A percentile compares a stretch with the other conserved stretches of the same genome.
phyloP scores from a whole-genome alignment of 53 echinoderm and acorn worm species.

The Patiria pectinifera region DNA sequence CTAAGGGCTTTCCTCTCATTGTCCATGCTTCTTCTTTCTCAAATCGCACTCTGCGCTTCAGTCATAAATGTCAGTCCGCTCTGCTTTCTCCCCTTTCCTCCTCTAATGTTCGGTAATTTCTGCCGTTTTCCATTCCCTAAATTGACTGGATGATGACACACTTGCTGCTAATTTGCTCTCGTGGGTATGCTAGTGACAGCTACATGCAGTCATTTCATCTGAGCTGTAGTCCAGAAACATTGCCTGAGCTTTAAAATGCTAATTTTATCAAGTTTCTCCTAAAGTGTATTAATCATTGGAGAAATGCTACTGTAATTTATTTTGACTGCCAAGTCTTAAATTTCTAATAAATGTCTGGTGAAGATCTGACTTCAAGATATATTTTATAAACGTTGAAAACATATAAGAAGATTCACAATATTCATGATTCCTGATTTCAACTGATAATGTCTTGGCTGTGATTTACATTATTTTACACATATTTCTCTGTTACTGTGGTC shows the following conservation, averaged over 20 bases:
- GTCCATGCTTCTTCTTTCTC: conserved; percentile 25
- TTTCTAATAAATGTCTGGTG: not conserved
- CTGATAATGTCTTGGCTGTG: too few relatives aligned
- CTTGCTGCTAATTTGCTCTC: conserved; percentile 49
- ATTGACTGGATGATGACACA: conserved; percentile 51
- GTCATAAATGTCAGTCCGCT: conserved; percentile 52
- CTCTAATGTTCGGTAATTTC: conserved; percentile 63
- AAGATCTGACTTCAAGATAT: not conserved
- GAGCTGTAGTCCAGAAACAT: conserved; percentile 24
- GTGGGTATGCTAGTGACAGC: conserved; percentile 15
- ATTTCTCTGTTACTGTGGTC: too few relatives aligned
- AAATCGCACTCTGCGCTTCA: conserved; percentile 21
- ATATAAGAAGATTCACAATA: too few relatives aligned
- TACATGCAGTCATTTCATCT: not conserved
- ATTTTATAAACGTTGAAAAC: too few relatives aligned
- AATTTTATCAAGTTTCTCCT: conserved; percentile 20
- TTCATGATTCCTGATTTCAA: too few relatives aligned
- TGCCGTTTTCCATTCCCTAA: conserved; percentile 48
- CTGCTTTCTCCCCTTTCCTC: conserved; percentile 22
- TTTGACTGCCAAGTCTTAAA: not conserved
- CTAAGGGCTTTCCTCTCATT: not conserved
- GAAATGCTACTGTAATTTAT: not conserved
- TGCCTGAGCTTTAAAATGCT: conserved; percentile 38
- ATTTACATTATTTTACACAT: too few relatives aligned
- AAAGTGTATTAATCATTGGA: not conserved